These are phyloP conservation scores for Ptilodon capucinus DNA, from an alignment of 2,888 invertebrate genomes.

Conservation along the genomic window DNA sequence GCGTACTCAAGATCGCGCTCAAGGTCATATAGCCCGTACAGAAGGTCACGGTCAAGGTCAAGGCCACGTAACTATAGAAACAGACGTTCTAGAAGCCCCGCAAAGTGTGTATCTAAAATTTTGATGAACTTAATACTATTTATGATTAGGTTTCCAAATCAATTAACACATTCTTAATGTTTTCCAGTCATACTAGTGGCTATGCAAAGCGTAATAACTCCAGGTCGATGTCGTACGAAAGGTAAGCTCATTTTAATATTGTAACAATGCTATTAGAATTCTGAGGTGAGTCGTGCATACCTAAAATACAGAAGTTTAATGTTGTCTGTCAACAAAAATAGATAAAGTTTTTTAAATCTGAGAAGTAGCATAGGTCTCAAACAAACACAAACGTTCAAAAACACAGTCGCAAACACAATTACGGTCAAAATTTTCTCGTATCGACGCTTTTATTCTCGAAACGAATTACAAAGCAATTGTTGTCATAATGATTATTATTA, in stretches of 20 bases:
- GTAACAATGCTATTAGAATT: constrained; percentile 23
- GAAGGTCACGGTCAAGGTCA: constrained; percentile 55
- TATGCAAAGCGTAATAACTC: constrained; percentile 70
- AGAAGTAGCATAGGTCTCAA: not conserved
- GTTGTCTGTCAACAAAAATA: not conserved
- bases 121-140: not conserved
- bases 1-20: constrained; percentile 46
- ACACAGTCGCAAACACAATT: too few species aligned
- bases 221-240: constrained; percentile 70
- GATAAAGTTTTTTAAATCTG: too few species aligned
- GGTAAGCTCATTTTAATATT: constrained; percentile 60
- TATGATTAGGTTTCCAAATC: not conserved
- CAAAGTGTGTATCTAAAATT: constrained; percentile 66
- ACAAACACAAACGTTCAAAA: not conserved
- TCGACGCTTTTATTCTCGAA: too few species aligned
- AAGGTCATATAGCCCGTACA: constrained; percentile 61
- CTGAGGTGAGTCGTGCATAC: constrained; percentile 25
- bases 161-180: not conserved
- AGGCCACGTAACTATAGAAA: constrained; percentile 52
- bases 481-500: too few species aligned
- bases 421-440: too few species aligned
- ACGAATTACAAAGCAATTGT: too few species aligned
- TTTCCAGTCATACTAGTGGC: constrained; percentile 61
- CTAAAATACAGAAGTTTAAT: not conserved
- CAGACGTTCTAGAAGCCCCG: constrained; percentile 60